A percentile compares a stretch with the other conserved stretches of the same genome.
Evolutionary conservation across 2,113 vertebrate species (phyloP).

Genomic region (Hydropotes inermis): DNA sequence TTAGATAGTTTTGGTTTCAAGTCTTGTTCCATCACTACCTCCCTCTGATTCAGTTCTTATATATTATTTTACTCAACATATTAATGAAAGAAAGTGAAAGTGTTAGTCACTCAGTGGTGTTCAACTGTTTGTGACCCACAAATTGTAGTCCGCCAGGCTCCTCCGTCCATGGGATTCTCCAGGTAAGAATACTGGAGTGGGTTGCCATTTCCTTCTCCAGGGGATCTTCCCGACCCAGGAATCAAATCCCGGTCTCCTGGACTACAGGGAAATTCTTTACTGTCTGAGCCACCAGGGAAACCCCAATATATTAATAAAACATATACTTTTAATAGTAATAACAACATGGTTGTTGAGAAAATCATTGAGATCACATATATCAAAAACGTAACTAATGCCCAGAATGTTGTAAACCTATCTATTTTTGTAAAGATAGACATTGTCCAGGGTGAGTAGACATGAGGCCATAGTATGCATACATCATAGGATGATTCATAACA

Average conservation of each 20-base stretch:
- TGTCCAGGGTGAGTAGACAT: not conserved
- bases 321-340: not conserved
- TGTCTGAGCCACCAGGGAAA: not conserved
- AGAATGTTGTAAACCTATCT: not conserved
- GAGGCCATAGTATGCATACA: not conserved
- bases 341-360: not conserved
- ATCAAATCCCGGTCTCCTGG: not conserved
- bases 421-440: not conserved
- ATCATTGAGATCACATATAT: not conserved
- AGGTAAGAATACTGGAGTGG: not conserved
- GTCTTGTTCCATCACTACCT: not conserved
- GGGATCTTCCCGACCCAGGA: not conserved
- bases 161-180: not conserved
- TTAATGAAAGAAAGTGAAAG: not conserved
- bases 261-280: not conserved
- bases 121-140: not conserved
- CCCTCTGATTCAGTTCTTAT: not conserved
- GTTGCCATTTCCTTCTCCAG: not conserved
- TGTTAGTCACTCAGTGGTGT: not conserved
- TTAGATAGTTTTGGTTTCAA: not conserved
- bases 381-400: not conserved
- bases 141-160: not conserved
- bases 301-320: not conserved
- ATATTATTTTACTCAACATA: not conserved
- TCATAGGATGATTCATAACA: not conserved